Evolutionary conservation across 2,797 vertebrate genomes (phyloP).

Genomic region (Taeniopygia guttata): DNA sequence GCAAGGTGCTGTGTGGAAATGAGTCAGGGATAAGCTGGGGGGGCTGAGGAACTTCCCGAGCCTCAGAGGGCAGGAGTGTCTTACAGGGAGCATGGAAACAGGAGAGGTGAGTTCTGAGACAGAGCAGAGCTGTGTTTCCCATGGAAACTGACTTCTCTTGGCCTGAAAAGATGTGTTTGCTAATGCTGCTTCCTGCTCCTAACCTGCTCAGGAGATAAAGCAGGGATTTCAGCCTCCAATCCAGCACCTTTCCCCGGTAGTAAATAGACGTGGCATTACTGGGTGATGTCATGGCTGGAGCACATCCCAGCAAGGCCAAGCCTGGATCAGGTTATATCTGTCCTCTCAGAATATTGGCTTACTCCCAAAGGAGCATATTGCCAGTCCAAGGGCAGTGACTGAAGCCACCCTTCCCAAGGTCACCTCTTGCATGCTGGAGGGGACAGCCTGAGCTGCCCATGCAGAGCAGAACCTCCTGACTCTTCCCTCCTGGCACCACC

Average conservation of each 20-base stretch:
- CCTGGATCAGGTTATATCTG: slow-evolving; percentile 47
- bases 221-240: slow-evolving; percentile 26
- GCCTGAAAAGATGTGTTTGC: neutral
- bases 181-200: slow-evolving; percentile 29
- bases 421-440: neutral
- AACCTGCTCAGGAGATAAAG: slow-evolving; percentile 49
- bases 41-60: neutral
- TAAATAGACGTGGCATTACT: slow-evolving; percentile 39
- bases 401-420: slow-evolving; percentile 59
- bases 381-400: neutral
- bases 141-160: neutral
- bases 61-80: neutral
- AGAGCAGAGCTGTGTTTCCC: neutral
- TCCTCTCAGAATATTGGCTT: slow-evolving; percentile 27
- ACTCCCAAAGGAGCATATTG: slow-evolving; percentile 43
- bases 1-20: neutral
- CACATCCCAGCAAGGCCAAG: slow-evolving; percentile 32
- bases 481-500: neutral
- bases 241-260: slow-evolving; percentile 10
- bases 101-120: neutral
- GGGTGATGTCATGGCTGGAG: slow-evolving; percentile 49
- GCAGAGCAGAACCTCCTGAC: neutral
- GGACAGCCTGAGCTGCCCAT: neutral
- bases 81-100: neutral
- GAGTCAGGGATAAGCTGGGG: neutral